Evolutionary conservation across 2,888 invertebrate genomes (phyloP).

Genomic region (Dolichopus griseipennis): DNA sequence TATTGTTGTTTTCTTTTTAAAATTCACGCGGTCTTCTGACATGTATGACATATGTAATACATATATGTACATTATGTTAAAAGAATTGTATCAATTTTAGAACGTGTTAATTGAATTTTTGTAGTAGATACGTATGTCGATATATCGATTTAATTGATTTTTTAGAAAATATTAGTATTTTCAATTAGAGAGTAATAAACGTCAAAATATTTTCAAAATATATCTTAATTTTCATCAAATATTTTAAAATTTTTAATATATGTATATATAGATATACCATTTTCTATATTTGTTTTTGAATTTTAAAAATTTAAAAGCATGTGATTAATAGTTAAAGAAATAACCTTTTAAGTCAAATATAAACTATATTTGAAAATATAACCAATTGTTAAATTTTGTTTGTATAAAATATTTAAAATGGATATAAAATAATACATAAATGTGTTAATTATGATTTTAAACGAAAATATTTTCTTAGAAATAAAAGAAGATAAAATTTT

Average conservation of each 20-base stretch:
- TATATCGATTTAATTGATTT: background rate
- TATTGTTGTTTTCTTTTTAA: background rate
- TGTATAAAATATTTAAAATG: too few species aligned
- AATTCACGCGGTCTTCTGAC: background rate
- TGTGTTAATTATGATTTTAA: too few species aligned
- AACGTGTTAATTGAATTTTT: background rate
- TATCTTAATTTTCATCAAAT: background rate
- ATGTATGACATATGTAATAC: background rate
- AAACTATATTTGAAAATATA: background rate
- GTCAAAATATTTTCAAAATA: constrained; percentile 6
- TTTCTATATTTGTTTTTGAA: background rate
- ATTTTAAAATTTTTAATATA: too few species aligned
- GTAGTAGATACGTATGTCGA: background rate
- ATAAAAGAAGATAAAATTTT: too few species aligned
- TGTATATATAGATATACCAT: background rate
- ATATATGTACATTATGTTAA: background rate
- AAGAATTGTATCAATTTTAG: background rate
- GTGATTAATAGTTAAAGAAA: background rate
- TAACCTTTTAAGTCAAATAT: constrained; percentile 6
- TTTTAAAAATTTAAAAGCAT: background rate
- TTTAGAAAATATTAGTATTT: background rate
- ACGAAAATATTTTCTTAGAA: too few species aligned
- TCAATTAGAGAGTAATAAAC: background rate
- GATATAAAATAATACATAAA: too few species aligned
- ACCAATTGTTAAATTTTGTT: background rate